Evolutionary conservation across 2,888 invertebrate genomes (phyloP).

Genomic region (Liposcelis brunnea): DNA sequence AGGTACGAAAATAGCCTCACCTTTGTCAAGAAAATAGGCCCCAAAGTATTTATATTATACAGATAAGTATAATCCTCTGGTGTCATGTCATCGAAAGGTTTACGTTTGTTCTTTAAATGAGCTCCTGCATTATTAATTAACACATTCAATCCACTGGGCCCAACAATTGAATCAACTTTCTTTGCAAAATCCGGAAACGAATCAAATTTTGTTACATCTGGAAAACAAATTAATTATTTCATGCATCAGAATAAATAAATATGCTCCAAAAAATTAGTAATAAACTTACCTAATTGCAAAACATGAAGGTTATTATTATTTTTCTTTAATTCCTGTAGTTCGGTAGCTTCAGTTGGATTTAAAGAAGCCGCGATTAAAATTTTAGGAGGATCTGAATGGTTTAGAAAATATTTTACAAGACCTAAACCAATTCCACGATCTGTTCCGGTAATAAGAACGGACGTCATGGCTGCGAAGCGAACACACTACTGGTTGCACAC

Average conservation of each 20-base stretch:
- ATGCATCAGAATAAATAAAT: too few species aligned
- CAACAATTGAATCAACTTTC: not conserved
- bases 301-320: not conserved
- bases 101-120: too few species aligned
- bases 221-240: not conserved
- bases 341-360: not conserved
- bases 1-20: too few species aligned
- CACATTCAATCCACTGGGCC: not conserved
- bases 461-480: not conserved
- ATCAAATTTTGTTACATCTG: not conserved
- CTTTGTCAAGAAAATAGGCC: too few species aligned
- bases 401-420: not conserved
- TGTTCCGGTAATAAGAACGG: constrained; percentile 1
- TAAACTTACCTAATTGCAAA: constrained; percentile 1
- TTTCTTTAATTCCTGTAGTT: not conserved
- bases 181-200: not conserved
- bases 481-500: too few species aligned
- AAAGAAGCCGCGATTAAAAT: not conserved
- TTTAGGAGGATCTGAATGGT: not conserved
- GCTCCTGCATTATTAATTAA: not conserved
- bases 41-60: too few species aligned
- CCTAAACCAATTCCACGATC: constrained; percentile 1
- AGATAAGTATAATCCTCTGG: too few species aligned
- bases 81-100: too few species aligned
- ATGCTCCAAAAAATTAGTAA: too few species aligned